A percentile compares a stretch with the other conserved stretches of the same genome.
phyloP scores from a whole-genome alignment of 2,797 vertebrate species.

The Kryptolebias ocellatus region DNA sequence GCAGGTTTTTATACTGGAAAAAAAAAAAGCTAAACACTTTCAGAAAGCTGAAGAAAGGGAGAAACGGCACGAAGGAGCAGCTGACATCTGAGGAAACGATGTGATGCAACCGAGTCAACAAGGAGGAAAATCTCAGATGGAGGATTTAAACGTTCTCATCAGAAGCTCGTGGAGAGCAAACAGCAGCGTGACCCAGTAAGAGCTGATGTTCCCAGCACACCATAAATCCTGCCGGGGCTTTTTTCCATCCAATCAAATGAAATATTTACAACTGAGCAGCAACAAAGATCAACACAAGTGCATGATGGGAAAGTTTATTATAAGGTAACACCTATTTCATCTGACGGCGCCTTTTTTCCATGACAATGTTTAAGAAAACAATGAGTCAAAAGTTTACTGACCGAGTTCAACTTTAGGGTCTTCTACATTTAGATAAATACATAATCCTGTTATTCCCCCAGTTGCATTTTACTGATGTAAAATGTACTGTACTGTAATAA shows the following conservation, averaged over 20 bases:
- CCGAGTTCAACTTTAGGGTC: too few species aligned
- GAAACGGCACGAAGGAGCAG: background rate
- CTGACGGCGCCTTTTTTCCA: too few species aligned
- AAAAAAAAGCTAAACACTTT: background rate
- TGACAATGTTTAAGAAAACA: too few species aligned
- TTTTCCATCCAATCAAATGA: background rate
- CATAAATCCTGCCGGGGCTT: background rate
- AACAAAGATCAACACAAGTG: background rate
- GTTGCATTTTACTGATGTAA: too few species aligned
- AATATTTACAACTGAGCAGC: background rate
- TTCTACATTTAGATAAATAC: too few species aligned
- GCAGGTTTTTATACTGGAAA: background rate
- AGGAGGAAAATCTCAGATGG: background rate
- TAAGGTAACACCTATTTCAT: too few species aligned
- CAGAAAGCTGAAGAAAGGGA: background rate
- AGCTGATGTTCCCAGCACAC: background rate
- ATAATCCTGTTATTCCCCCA: too few species aligned
- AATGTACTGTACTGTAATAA: too few species aligned
- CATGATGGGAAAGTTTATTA: background rate
- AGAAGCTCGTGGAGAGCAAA: background rate
- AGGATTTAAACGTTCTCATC: slow-evolving; percentile 7
- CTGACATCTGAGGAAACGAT: background rate
- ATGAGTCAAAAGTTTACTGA: too few species aligned
- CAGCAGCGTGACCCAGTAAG: background rate
- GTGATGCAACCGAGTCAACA: slow-evolving; percentile 6